A percentile compares a stretch with the other conserved stretches of the same genome.
Evolutionary conservation across 2,888 invertebrate species (phyloP).

Genomic region (Podotricha telesiphe): DNA sequence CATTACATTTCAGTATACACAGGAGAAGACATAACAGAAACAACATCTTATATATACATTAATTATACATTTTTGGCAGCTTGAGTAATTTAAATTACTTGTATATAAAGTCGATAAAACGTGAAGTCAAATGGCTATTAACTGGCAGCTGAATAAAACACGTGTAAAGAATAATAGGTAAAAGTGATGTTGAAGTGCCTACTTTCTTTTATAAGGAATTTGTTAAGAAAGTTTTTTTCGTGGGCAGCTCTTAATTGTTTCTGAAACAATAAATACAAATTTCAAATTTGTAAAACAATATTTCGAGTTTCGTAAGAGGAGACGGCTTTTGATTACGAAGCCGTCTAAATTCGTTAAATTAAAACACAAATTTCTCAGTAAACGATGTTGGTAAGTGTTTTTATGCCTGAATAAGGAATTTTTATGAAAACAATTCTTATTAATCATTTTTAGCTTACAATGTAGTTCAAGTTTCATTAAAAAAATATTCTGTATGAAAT

Average conservation of each 20-base stretch:
- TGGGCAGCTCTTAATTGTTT: slow-evolving; percentile 9
- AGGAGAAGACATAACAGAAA: neutral
- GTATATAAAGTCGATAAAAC: slow-evolving; percentile 6
- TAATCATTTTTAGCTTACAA: neutral
- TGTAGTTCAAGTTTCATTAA: no score
- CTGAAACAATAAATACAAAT: slow-evolving; percentile 4
- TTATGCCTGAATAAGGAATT: neutral
- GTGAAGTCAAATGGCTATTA: slow-evolving; percentile 3
- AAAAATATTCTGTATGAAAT: no score
- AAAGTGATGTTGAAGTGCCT: slow-evolving; percentile 8
- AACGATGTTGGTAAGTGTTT: neutral
- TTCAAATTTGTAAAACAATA: slow-evolving; percentile 3
- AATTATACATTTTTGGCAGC: neutral
- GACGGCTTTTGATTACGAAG: slow-evolving; percentile 11
- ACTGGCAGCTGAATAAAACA: slow-evolving; percentile 4
- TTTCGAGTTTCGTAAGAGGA: slow-evolving; percentile 9
- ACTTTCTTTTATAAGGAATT: slow-evolving; percentile 16
- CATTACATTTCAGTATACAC: neutral
- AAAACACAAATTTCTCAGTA: neutral
- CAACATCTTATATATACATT: neutral
- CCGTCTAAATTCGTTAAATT: neutral
- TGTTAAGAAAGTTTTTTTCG: slow-evolving; percentile 15
- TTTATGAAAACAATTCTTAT: neutral
- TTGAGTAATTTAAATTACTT: neutral
- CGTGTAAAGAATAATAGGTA: slow-evolving; percentile 16